Conservation (phyloP, 2,113 vertebrate species). For the Leucopternis melanops region DNA sequence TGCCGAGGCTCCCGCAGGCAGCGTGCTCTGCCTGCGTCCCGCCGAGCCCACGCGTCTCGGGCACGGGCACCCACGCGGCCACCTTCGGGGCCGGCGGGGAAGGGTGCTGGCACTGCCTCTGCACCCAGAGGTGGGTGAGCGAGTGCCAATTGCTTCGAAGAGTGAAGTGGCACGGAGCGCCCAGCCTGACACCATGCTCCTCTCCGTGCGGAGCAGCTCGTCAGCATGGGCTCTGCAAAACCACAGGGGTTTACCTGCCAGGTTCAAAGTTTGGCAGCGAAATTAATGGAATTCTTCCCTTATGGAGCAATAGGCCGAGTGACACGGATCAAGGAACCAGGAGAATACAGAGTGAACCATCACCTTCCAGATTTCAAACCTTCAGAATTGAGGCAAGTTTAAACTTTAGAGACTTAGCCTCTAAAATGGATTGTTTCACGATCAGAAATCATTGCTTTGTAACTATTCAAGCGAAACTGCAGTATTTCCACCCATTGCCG, state of each 20-base stretch:
- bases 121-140: fast-evolving
- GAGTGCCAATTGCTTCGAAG: too few species aligned
- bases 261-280: background rate
- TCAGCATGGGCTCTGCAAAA: background rate
- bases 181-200: background rate
- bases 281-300: background rate
- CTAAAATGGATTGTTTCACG: fast-evolving
- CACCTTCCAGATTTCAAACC: background rate
- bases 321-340: background rate
- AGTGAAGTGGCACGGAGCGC: fast-evolving
- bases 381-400: background rate
- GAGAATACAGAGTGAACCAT: fast-evolving
- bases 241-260: background rate
- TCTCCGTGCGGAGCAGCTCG: fast-evolving
- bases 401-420: background rate
- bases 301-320: background rate
- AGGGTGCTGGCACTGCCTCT: too few species aligned
- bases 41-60: background rate
- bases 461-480: fast-evolving
- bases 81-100: fast-evolving
- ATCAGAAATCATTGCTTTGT: background rate
- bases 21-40: background rate
- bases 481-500: background rate
- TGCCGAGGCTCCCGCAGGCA: background rate
- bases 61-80: background rate